A percentile compares a stretch with the other conserved stretches of the same genome.
Conservation (phyloP, 30 jellyfish, hydroid and myxozoan genomes). For the Aurelia aurita complex sp. Pacific region DNA sequence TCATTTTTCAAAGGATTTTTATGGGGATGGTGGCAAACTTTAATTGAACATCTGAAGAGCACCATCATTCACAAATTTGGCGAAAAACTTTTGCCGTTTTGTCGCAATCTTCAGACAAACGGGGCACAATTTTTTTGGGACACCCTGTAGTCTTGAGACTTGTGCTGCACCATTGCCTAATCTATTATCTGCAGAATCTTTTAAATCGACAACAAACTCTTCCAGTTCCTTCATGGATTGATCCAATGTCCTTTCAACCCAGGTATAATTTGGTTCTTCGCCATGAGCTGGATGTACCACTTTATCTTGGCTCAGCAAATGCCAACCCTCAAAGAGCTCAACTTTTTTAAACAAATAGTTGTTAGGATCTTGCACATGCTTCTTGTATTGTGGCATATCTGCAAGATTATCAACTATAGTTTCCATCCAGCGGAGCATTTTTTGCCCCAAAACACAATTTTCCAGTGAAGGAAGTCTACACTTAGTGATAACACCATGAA, state of each 20-base stretch:
- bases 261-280: conserved; percentile 3
- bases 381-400: conserved; percentile 20
- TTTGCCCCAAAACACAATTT: conserved; percentile 23
- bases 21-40: no score
- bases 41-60: no score
- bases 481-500: conserved; percentile 18
- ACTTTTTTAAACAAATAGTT: conserved; percentile 9
- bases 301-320: conserved; percentile 18
- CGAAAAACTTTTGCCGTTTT: no score
- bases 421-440: conserved; percentile 14
- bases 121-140: no score
- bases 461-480: conserved; percentile 34
- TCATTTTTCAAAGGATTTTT: no score
- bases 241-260: conserved; percentile 22
- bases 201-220: conserved; percentile 16
- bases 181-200: conserved; percentile 11
- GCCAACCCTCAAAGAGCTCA: conserved; percentile 33
- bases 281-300: conserved; percentile 19
- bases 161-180: conserved; percentile 18
- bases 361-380: conserved; percentile 1
- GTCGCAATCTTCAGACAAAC: no score
- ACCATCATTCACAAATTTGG: no score
- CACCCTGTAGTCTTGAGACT: neutral
- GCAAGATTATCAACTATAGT: neutral
- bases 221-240: conserved; percentile 12